Evolutionary conservation across 2,888 invertebrate genomes (phyloP).

Genomic region (Siphonodentalium dalli): DNA sequence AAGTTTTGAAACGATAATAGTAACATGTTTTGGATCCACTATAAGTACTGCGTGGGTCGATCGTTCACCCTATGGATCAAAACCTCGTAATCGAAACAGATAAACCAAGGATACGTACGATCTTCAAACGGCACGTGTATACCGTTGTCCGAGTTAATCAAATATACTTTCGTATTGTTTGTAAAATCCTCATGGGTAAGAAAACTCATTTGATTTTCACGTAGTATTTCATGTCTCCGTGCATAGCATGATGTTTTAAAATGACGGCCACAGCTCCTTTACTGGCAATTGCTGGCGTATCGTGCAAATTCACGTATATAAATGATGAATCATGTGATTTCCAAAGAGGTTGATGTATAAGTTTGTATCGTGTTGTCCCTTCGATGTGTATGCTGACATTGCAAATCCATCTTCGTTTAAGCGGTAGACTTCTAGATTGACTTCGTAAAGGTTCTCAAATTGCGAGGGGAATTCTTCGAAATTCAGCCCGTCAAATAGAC

Average conservation of each 20-base stretch:
- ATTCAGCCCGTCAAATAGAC: neutral
- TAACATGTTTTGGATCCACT: conserved; percentile 24
- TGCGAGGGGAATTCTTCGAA: conserved; percentile 13
- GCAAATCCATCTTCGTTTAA: conserved; percentile 22
- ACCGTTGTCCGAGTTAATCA: conserved; percentile 13
- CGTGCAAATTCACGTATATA: conserved; percentile 12
- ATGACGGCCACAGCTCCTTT: conserved; percentile 21
- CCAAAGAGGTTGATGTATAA: conserved; percentile 26
- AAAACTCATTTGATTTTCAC: conserved; percentile 19
- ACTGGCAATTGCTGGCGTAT: conserved; percentile 15
- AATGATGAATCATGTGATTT: conserved; percentile 22
- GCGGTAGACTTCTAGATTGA: conserved; percentile 23
- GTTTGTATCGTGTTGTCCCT: conserved; percentile 6
- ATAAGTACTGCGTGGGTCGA: conserved; percentile 8
- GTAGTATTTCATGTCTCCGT: conserved; percentile 14
- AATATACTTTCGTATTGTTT: conserved; percentile 13
- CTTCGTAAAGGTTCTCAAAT: conserved; percentile 14
- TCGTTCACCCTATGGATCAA: too few relatives aligned
- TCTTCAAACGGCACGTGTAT: conserved; percentile 16
- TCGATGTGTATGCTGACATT: conserved; percentile 18
- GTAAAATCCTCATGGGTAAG: conserved; percentile 24
- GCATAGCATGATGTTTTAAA: conserved; percentile 14
- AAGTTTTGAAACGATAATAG: conserved; percentile 21
- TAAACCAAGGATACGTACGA: conserved; percentile 20
- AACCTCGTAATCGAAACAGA: too few relatives aligned